Percentiles rank a stretch among this genome's conserved stretches.
These are phyloP conservation scores for Plestiodon gilberti DNA, from an alignment of 2,113 vertebrate genomes.

Conservation along the genomic window DNA sequence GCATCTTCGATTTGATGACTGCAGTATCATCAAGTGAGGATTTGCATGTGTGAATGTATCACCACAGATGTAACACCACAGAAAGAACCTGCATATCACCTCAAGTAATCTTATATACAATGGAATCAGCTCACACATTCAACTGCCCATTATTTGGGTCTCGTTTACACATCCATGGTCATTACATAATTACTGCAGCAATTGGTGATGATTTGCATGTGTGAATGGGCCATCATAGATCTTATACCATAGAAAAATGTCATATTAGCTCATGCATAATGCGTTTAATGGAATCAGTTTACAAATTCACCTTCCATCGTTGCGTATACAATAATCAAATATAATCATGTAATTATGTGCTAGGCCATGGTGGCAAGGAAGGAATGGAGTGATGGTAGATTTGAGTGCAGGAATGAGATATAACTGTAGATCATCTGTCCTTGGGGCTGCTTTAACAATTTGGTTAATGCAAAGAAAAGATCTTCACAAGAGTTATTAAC, in stretches of 20 bases:
- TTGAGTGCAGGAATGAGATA: neutral
- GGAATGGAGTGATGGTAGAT: neutral
- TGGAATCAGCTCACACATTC: neutral
- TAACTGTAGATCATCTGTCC: slow-evolving; percentile 15
- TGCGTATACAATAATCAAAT: neutral
- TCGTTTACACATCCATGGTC: neutral
- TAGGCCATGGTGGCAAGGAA: neutral
- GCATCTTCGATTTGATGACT: neutral
- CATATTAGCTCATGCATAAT: neutral
- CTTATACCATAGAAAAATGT: neutral
- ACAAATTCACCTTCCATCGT: neutral
- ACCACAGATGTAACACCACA: neutral
- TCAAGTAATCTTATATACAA: neutral
- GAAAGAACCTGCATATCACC: neutral
- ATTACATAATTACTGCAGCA: neutral
- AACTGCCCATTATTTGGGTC: neutral
- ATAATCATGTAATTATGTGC: neutral
- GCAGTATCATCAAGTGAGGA: neutral
- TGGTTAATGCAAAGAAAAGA: neutral
- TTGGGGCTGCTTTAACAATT: neutral
- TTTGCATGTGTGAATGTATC: neutral
- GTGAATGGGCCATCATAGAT: neutral
- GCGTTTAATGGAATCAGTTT: neutral
- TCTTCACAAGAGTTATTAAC: neutral
- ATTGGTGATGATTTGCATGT: neutral